Base-by-base conservation (phyloP, 2,888 invertebrate species). In the Omphaloscelis lunosa region DNA sequence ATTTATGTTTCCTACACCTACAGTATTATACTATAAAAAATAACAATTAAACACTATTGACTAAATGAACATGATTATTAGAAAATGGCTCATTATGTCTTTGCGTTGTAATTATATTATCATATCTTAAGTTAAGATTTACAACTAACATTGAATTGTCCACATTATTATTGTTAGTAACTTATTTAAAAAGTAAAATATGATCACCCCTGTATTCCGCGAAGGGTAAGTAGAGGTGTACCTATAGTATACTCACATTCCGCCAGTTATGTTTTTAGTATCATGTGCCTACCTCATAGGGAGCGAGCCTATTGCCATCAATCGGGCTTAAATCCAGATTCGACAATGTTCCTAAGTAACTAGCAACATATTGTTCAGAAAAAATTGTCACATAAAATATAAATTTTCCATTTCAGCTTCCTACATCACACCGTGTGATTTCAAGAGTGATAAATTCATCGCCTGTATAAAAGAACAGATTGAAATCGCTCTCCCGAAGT, bases 391-490 rank as follows among this genome's bases (percentile, higher is more conserved):
- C 1, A 6, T 56, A 58, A 45, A 3, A 68, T 63, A n/a, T 69
- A 11, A 68, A 8, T 39, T 74, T 83, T 86, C 87, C 56, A 59
- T 95, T 95, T 7, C 93, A 97, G 97, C 96, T 20, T 80, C 94
- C 17, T 96, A 94, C 90, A 95, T 96, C 39, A 88, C 88, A 23
- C 93, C 93, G 20, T 97, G 97, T 86, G 88, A 92, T 58, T 84
- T 91, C 3, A 85, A 88, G 4, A 90, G 90, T 27, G 61, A 87
- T 6, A 86, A 93, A 1, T 91, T 96, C 41, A 74, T 77, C 1
- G 77, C 85, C 0, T 97, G 97, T 86, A 71, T 96, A 11, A 93
- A 89, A 76, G 84, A 91, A 68, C 94, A 96, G 80, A 96, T 96
- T 34, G 86, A 90, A 56, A 84, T 79, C 6, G 88, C 91, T 72